These are phyloP conservation scores for Nebria ingens DNA, from an alignment of 1,140 invertebrate genomes.

Conservation along the genomic window DNA sequence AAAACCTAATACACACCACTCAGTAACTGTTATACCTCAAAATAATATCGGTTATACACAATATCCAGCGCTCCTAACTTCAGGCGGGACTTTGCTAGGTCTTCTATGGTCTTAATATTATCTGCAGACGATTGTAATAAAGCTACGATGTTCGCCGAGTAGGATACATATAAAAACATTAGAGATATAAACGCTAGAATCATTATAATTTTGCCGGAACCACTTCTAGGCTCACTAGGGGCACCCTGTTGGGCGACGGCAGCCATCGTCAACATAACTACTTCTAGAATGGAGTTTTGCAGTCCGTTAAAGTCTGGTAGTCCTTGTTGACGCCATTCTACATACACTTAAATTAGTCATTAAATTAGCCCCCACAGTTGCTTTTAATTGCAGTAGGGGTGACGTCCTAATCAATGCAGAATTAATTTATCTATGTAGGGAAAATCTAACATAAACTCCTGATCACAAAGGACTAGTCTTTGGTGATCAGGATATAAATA, in stretches of 20 bases:
- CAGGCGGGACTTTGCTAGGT: background rate
- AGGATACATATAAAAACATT: background rate
- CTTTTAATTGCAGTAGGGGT: too few species aligned
- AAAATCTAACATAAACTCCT: too few species aligned
- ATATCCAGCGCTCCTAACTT: background rate
- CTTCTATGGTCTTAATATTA: background rate
- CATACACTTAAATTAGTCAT: too few species aligned
- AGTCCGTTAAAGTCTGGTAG: too few species aligned
- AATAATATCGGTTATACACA: background rate
- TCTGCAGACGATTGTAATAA: background rate
- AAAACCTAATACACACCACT: background rate
- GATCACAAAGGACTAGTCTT: too few species aligned
- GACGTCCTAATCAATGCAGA: too few species aligned
- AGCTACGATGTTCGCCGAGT: background rate
- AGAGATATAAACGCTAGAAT: background rate
- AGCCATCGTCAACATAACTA: background rate
- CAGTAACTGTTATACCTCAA: background rate
- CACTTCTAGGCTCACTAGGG: background rate
- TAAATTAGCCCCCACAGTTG: too few species aligned
- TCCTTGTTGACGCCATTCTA: too few species aligned
- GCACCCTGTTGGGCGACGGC: background rate
- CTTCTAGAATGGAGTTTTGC: background rate
- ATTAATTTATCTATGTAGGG: too few species aligned
- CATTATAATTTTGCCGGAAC: background rate
- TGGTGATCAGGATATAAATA: too few species aligned